Conservation (phyloP, 2,888 invertebrate species). For the Eulithis testata region DNA sequence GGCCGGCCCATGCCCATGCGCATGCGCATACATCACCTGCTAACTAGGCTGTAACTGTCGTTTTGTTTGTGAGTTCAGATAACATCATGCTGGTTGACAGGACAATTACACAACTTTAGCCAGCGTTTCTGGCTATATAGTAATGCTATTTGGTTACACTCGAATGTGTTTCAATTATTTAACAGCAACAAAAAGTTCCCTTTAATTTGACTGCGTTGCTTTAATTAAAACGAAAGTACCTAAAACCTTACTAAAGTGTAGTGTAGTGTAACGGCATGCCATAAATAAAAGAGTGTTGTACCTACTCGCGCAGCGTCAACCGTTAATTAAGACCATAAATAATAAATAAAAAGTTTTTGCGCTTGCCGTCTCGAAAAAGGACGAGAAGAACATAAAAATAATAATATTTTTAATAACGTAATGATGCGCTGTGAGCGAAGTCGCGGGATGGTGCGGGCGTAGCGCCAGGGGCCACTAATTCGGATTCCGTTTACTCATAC, state of each 20-base stretch:
- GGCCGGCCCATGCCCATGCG: neutral
- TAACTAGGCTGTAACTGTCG: slow-evolving; percentile 18
- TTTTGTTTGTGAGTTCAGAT: slow-evolving; percentile 3
- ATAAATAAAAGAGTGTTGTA: slow-evolving; percentile 26
- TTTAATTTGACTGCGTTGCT: slow-evolving; percentile 2
- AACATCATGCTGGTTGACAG: slow-evolving; percentile 6
- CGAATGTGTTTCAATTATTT: neutral
- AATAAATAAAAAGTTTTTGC: slow-evolving; percentile 51
- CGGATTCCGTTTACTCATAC: slow-evolving; percentile 10
- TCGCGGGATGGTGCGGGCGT: slow-evolving; percentile 11
- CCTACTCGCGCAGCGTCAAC: slow-evolving; percentile 38
- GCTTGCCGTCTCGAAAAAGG: slow-evolving; percentile 42
- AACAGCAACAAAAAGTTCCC: neutral
- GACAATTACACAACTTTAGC: slow-evolving; percentile 1
- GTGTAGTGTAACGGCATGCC: slow-evolving; percentile 21
- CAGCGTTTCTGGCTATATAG: neutral
- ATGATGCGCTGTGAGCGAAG: slow-evolving; percentile 45
- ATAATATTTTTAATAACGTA: slow-evolving; percentile 62
- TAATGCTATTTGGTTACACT: neutral
- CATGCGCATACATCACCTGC: slow-evolving; percentile 18
- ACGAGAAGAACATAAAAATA: slow-evolving; percentile 49
- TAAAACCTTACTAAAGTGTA: slow-evolving; percentile 1
- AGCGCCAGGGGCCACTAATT: slow-evolving; percentile 24
- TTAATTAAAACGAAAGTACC: slow-evolving; percentile 12
- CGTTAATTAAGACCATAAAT: slow-evolving; percentile 65